Conservation (phyloP, 2,888 invertebrate species). For the Muschampia plurimacula region DNA sequence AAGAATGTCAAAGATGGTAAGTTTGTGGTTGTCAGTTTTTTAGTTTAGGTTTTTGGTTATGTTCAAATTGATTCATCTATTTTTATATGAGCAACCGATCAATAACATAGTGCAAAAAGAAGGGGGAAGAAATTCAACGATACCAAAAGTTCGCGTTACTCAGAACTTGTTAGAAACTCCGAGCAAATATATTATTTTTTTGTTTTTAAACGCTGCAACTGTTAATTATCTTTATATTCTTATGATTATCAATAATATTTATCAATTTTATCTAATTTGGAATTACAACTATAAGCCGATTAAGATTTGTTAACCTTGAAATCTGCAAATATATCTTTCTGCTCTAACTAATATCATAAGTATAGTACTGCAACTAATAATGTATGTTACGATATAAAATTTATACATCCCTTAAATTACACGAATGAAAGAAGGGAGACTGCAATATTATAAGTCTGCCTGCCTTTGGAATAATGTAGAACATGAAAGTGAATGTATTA, state of each 20-base stretch:
- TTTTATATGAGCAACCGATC: slow-evolving; percentile 13
- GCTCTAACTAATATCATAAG: too few species aligned
- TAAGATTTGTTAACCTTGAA: slow-evolving; percentile 7
- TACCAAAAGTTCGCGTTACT: neutral
- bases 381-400: too few species aligned
- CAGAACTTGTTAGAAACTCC: neutral
- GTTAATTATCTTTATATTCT: slow-evolving; percentile 5
- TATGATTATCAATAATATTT: neutral
- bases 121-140: neutral
- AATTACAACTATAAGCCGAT: slow-evolving; percentile 5
- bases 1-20: slow-evolving; percentile 92
- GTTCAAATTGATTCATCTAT: slow-evolving; percentile 25
- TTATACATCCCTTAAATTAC: neutral
- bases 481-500: slow-evolving; percentile 30
- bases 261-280: neutral
- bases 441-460: neutral
- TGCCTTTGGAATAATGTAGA: slow-evolving; percentile 11
- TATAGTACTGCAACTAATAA: too few species aligned
- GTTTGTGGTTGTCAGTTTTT: slow-evolving; percentile 67
- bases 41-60: slow-evolving; percentile 37
- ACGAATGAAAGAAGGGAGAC: neutral
- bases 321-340: neutral
- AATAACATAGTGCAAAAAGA: slow-evolving; percentile 4
- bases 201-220: slow-evolving; percentile 12
- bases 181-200: neutral